Base-by-base conservation (phyloP, 2,888 invertebrate genomes). In the Drosophila dives region DNA sequence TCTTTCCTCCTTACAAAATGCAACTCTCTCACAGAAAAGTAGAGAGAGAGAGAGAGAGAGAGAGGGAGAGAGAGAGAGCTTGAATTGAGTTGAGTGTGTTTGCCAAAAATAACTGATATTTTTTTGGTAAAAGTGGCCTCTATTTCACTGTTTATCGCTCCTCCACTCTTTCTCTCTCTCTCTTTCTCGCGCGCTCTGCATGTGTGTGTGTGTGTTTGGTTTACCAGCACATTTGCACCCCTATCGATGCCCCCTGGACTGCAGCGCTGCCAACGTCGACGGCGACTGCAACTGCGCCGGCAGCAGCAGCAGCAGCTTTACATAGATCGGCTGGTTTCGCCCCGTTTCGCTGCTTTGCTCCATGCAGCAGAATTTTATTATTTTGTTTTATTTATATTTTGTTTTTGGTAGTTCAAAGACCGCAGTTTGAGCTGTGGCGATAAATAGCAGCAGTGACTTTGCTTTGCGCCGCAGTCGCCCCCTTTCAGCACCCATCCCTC, bases 351-450 rank as follows among this genome's bases (percentile, higher is more conserved):
- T 49, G 23, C 51, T 48, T 45, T 53, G 26, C 34, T 26, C 29
- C 17, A 67, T 54, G 23, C 40, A 45, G 38, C 51, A 45, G 20
- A 45, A 45, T 15, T 45, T 15, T 20, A 40, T 17, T 17, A 12
- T 45, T 3, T 12, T 45, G 29, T 34, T 23, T 51, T 20, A 10
- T 49, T 51, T 59, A 20, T 42, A 36, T 23, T 48, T 63, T 70
- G 74, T 85, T 86, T 86, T 87, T 77, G 86, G 83, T 79, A 73
- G 87, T 87, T 87, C 85, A 87, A 87, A 87, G 87, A 87, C 87
- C 87, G 87, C 82, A 77, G 62, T 48, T 61, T 61, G 55, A 70
- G 29, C 73, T 64, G 64, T 38, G 48, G 62, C 66, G 50, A 62
- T 38, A 42, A 29, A 23, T 32, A 40, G 33, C 67, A 64, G 64